A percentile compares a stretch with the other conserved stretches of the same genome.
Evolutionary conservation across 2,888 invertebrate species (phyloP).

Genomic region (Steinernema hermaphroditum): DNA sequence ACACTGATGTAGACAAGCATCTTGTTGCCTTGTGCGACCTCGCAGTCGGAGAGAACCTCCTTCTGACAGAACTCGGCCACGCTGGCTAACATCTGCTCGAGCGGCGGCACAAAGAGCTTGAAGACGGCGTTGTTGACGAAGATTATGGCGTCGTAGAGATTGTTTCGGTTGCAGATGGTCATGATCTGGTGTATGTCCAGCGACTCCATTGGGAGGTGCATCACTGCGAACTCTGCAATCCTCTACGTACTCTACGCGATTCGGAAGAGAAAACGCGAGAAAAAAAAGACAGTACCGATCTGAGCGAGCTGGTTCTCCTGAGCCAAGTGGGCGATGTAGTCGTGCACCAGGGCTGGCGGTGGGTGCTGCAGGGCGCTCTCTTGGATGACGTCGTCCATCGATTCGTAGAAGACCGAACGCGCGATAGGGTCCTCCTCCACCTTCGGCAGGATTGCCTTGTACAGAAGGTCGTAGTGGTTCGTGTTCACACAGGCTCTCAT

Average conservation of each 20-base stretch:
- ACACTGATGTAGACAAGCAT: constrained; percentile 82
- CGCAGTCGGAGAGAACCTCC: constrained; percentile 66
- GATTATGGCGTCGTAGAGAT: constrained; percentile 76
- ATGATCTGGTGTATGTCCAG: constrained; percentile 76
- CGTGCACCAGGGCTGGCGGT: constrained; percentile 77
- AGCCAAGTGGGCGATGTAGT: constrained; percentile 76
- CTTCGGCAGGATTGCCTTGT: constrained; percentile 73
- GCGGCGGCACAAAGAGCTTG: constrained; percentile 76
- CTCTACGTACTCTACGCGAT: too few species aligned
- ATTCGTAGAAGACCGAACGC: constrained; percentile 75
- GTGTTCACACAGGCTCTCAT: constrained; percentile 47
- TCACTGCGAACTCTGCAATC: constrained; percentile 73
- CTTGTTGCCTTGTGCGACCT: constrained; percentile 78
- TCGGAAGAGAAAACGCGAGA: too few species aligned
- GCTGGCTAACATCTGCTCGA: constrained; percentile 70
- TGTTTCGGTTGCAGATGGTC: constrained; percentile 73
- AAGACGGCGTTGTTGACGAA: constrained; percentile 80
- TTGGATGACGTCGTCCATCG: constrained; percentile 72
- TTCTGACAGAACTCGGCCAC: constrained; percentile 45
- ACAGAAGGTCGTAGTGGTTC: constrained; percentile 70
- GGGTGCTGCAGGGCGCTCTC: constrained; percentile 67
- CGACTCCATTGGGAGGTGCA: constrained; percentile 77
- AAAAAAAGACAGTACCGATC: constrained; percentile 65
- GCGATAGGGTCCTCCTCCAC: constrained; percentile 72
- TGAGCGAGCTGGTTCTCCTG: constrained; percentile 73